Evolutionary conservation across 2,888 invertebrate species (phyloP).

Genomic region (Spodoptera exigua): DNA sequence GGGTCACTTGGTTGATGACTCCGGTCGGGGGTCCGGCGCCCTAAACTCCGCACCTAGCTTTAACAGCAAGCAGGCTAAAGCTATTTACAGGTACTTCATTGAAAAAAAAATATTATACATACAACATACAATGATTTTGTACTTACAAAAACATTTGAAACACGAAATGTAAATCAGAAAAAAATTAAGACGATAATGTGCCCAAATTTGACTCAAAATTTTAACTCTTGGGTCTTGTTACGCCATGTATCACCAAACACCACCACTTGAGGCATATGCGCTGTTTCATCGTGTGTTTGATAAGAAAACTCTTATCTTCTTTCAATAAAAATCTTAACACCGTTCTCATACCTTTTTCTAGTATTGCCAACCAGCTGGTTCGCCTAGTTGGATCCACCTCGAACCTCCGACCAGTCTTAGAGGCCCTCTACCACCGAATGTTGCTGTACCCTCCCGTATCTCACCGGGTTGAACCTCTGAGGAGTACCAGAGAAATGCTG

Average conservation of each 20-base stretch:
- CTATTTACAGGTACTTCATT: conserved; percentile 93
- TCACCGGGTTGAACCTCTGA: conserved; percentile 95
- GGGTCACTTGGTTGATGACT: conserved; percentile 86
- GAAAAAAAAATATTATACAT: not conserved
- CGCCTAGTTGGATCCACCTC: conserved; percentile 96
- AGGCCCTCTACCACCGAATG: conserved; percentile 98
- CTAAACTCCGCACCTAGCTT: conserved; percentile 93
- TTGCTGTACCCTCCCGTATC: conserved; percentile 95
- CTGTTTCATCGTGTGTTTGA: no score
- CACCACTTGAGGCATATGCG: no score
- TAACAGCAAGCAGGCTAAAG: conserved; percentile 95
- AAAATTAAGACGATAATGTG: no score
- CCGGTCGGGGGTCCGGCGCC: conserved; percentile 92
- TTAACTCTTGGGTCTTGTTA: no score
- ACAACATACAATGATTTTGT: no score
- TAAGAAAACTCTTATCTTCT: no score
- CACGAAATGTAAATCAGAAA: no score
- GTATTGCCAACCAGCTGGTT: conserved; percentile 96
- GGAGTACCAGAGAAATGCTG: conserved; percentile 94
- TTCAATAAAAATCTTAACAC: no score
- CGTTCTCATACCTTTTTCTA: conserved; percentile 66
- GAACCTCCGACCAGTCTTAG: conserved; percentile 96
- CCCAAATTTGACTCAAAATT: no score
- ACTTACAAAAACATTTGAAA: no score
- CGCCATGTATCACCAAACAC: no score